Base-by-base conservation (phyloP, 2,888 invertebrate species). In the Acleris cristana region DNA sequence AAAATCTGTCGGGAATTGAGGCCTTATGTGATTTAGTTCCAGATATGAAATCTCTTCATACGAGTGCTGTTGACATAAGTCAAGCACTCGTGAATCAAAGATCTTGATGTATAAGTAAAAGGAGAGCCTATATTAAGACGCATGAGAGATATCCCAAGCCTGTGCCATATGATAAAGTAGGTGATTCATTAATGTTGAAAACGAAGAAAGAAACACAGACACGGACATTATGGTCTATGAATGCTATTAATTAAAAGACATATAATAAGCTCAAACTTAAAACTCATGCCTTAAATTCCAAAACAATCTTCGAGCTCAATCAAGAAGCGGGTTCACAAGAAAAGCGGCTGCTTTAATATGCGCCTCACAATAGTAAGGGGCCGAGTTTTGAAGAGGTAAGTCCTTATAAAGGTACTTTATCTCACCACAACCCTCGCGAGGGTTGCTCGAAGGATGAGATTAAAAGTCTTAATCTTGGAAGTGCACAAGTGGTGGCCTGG, bases 281-380 rank as follows among this genome's bases (percentile, higher is more conserved):
- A 83, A 85, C 84, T 85, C 83, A 85, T 86, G 81, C 81, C 80
- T 73, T 78, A 80, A 85, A 88, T 86, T 84, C 81, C 82, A 79
- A 79, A 79, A 80, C 79, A 75, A 79, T 64, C 72, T 76, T 75
- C 82, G 86, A 86, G 83, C 86, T 88, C 86, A 88, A 90, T 89
- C 87, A 86, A 83, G 83, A 77, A 82, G 79, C 77, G 81, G 82
- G 82, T 84, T 84, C 78, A 80, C 81, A 86, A 87, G 87, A 83
- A 87, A 83, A 79, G 79, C 85, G 76, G 76, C 77, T 83, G 81
- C 81, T 88, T 90, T 88, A 89, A 90, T 89, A 91, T 90, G 90
- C 90, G 88, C 85, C 87, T 85, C 84, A 88, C 90, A 90, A 89
- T 90, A 82, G 86, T 81, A 76, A 85, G 82, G 87, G 87, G 83